Evolutionary conservation across 2,113 vertebrate genomes (phyloP).

Genomic region (Corynorhinus townsendii): DNA sequence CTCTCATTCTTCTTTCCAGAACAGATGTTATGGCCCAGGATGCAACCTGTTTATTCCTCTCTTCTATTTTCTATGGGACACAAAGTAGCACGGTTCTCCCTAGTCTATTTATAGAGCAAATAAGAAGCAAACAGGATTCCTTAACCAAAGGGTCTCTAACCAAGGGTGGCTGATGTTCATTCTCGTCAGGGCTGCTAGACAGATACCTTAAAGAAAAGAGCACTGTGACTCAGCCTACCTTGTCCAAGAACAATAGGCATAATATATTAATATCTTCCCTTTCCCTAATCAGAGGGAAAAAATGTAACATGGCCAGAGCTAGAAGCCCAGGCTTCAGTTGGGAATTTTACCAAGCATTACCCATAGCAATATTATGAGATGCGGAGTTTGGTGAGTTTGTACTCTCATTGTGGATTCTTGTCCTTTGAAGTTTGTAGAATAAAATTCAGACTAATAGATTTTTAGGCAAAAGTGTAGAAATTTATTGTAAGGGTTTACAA

Average conservation of each 20-base stretch:
- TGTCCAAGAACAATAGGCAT: not conserved
- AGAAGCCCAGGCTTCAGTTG: not conserved
- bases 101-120: not conserved
- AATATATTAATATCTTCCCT: not conserved
- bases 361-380: not conserved
- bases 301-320: not conserved
- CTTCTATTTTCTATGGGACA: constrained; percentile 18
- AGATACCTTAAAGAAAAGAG: not conserved
- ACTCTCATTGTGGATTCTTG: too few relatives aligned
- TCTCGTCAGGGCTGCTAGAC: not conserved
- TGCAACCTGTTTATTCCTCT: not conserved
- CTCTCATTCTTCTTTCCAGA: not conserved
- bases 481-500: too few relatives aligned
- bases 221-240: not conserved
- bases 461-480: too few relatives aligned
- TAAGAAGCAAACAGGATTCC: not conserved
- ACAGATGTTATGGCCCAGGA: not conserved
- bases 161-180: not conserved
- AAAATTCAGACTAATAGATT: too few relatives aligned
- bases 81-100: not conserved
- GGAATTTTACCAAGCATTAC: not conserved
- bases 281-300: not conserved
- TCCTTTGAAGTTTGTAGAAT: too few relatives aligned
- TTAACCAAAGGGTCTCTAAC: not conserved
- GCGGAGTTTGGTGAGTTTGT: too few relatives aligned